phyloP scores from a whole-genome alignment of 1,140 invertebrate species.

The Listronotus bonariensis region DNA sequence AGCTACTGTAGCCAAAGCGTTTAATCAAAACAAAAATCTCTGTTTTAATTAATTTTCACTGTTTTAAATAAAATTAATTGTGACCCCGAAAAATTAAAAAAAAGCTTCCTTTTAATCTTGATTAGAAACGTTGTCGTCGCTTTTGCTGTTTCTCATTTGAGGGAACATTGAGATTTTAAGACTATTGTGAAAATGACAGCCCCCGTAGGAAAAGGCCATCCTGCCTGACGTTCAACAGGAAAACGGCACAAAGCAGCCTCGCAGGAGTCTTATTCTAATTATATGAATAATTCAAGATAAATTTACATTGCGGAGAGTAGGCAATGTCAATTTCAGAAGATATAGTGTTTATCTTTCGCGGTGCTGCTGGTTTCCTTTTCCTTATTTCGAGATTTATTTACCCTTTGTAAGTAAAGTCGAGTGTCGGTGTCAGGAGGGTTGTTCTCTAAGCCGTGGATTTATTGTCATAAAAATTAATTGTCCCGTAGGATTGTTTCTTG shows the following conservation, averaged over 20 bases:
- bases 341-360: slow-evolving; percentile 37
- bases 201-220: slow-evolving; percentile 29
- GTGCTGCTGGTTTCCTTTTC: slow-evolving; percentile 29
- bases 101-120: slow-evolving; percentile 1
- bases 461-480: slow-evolving; percentile 24
- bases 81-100: background rate
- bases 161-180: slow-evolving; percentile 5
- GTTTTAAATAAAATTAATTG: no score
- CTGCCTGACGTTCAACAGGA: slow-evolving; percentile 23
- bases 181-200: slow-evolving; percentile 30
- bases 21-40: no score
- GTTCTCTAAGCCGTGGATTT: slow-evolving; percentile 15
- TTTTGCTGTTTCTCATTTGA: background rate
- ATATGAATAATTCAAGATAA: slow-evolving; percentile 40
- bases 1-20: no score
- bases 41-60: no score
- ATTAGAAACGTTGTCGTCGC: background rate
- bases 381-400: slow-evolving; percentile 33
- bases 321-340: slow-evolving; percentile 35
- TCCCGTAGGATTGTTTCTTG: slow-evolving; percentile 3
- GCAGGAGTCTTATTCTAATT: slow-evolving; percentile 38
- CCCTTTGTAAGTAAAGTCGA: slow-evolving; percentile 32
- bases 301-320: slow-evolving; percentile 34
- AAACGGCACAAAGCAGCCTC: slow-evolving; percentile 14
- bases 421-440: slow-evolving; percentile 14